Evolutionary conservation across 2,113 vertebrate genomes (phyloP), one percentile per base, ranked within the genome.

Genomic region (Grammomys dolichurus): DNA sequence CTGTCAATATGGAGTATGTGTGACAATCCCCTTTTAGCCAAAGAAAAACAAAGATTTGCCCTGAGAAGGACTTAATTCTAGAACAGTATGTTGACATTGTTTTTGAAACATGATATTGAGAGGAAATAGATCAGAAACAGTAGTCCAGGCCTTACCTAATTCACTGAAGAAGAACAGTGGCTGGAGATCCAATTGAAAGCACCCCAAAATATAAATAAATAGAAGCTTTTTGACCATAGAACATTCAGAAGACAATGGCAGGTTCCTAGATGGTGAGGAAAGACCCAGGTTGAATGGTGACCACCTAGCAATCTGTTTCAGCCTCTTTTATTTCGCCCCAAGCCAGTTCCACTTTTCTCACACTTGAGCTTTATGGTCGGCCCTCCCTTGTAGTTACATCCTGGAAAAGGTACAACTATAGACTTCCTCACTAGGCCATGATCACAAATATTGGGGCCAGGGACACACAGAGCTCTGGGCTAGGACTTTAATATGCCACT

Each of bases 401-500:
- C 43, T 46, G 22, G 1, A 91, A 48, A 87, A 2, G 24, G 26
- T 75, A 13, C 1, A 5, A 72, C 56, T 13, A 1, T 56, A 75
- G 77, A 69, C 73, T 70, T 91, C 73, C 22, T 96, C 86, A 75
- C 72, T 22, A 87, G 95, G 91, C 90, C 63, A 87, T 0, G 0
- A 63, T 95, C 86, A 94, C 94, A 48, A 11, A 51, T 26, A 89
- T 9, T 80, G 86, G 86, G 92, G 69, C 63, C 88, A 54, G 89
- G n/a, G 56, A 63, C 93, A 91, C 77, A 84, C 73, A 95, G 90
- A 96, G 96, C 94, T 97, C 90, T 97, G 81, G 97, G 93, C 88
- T 95, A 92, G 92, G 94, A 97, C 94, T 97, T 97, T 91, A 96
- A 98, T 96, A 95, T 67, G 95, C 94, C 92, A 96, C 96, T 97